Percentiles rank a stretch among this genome's conserved stretches.
These are phyloP conservation scores for Agrotis clavis DNA, from an alignment of 2,888 invertebrate genomes.

Conservation along the genomic window DNA sequence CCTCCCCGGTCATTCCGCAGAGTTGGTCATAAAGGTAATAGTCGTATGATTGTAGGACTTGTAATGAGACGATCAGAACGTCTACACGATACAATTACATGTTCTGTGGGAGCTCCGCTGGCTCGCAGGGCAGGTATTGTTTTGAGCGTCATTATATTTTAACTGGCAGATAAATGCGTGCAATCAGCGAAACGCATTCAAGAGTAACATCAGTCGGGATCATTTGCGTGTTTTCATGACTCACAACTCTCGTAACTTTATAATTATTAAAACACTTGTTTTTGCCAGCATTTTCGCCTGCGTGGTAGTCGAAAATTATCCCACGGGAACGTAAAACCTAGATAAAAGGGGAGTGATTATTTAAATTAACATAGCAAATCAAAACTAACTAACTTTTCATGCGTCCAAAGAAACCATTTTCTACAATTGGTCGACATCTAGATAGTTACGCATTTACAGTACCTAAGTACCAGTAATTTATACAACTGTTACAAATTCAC, in stretches of 20 bases:
- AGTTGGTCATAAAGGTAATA: constrained; percentile 33
- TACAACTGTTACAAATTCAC: constrained; percentile 22
- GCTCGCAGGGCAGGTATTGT: constrained; percentile 13
- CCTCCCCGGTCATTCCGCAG: constrained; percentile 12
- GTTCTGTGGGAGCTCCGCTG: constrained; percentile 19
- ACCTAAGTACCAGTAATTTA: constrained; percentile 25
- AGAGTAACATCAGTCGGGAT: constrained; percentile 1
- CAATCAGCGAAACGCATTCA: constrained; percentile 29
- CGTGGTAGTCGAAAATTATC: no score
- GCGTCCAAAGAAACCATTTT: no score
- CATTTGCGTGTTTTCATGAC: constrained; percentile 13
- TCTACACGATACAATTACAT: constrained; percentile 36
- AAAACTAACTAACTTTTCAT: no score
- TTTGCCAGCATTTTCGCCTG: no score
- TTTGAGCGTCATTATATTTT: constrained; percentile 29
- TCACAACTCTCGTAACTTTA: not conserved
- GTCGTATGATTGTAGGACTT: constrained; percentile 36
- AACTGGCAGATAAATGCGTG: constrained; percentile 15
- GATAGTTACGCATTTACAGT: not conserved
- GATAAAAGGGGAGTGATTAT: no score
- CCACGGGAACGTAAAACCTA: no score
- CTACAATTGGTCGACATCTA: not conserved
- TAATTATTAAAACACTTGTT: not conserved
- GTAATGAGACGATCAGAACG: constrained; percentile 34
- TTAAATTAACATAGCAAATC: no score